Base-by-base conservation (phyloP, 2,797 vertebrate genomes). In the Anolis apletophallus region DNA sequence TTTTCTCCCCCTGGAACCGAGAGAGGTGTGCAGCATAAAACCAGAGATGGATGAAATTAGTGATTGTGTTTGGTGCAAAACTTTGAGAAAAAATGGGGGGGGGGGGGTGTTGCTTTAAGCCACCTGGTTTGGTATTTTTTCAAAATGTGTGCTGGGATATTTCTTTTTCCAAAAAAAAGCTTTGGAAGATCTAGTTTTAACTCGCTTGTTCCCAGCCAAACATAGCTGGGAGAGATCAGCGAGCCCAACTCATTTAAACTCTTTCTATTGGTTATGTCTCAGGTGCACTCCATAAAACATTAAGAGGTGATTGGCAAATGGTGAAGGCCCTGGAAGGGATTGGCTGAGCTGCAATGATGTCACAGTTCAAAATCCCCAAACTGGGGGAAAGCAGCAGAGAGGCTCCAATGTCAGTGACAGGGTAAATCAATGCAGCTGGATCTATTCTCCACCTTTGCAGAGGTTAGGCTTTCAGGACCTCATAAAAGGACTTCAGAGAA, bases 21-120 rank as follows among this genome's bases (percentile, higher is more conserved):
- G 71, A 32, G 59, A 13, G 54, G 29, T 89, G 87, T 85, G 82
- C 91, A 93, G 92, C 81, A 95, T 96, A 95, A 96, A 96, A 89
- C 57, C 83, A 5, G 78, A 55, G 46, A 88, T 80, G 89, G 91
- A 84, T 68, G 83, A 85, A 91, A 93, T 90, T 92, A 89, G 88
- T 90, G 78, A 54, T 93, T 86, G 57, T 88, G 69, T 86, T 92
- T 87, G 91, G 90, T 91, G 17, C 23, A 23, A 72, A 59, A 54
- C 10, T 7, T 19, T 11, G 16, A 9, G n/a, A 52, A 88, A n/a
- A n/a, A n/a, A n/a, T n/a, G 52, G 61, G 10, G 71, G 16, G 29
- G 55, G 84, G 78, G 77, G 86, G 40, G 40, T 40, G 40, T n/a
- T n/a, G 88, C 84, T 83, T 86, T 71, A 87, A 90, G 81, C 88